Percentiles rank a stretch among this genome's conserved stretches.
Evolutionary conservation across 2,113 vertebrate genomes (phyloP).

Genomic region (Erpornis zantholeuca): DNA sequence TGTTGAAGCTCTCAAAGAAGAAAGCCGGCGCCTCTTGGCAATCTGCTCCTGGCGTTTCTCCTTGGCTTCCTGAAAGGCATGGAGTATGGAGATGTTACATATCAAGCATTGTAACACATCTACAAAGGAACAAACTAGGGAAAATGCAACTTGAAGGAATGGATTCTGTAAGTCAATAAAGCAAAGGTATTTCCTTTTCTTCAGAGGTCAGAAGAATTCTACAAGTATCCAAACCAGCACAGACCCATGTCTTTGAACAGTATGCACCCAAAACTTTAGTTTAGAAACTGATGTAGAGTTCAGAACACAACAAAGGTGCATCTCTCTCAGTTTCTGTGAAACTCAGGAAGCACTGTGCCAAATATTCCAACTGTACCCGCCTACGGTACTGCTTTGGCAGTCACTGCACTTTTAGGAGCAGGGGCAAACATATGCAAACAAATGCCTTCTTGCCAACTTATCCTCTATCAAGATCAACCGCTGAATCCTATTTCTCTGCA

Average conservation of each 20-base stretch:
- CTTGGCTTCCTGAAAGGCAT: slow-evolving; percentile 88
- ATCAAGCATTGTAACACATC: background rate
- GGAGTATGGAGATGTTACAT: accelerated
- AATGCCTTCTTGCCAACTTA: background rate
- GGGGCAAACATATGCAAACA: background rate
- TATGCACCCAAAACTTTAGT: background rate
- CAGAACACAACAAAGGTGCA: background rate
- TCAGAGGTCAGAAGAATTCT: background rate
- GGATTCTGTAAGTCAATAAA: background rate
- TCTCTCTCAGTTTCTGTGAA: background rate
- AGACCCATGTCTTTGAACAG: background rate
- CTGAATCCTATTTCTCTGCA: background rate
- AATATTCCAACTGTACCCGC: background rate
- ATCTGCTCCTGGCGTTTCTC: slow-evolving; percentile 98
- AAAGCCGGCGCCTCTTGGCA: slow-evolving; percentile 95
- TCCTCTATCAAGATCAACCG: background rate
- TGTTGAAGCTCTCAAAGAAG: slow-evolving; percentile 94
- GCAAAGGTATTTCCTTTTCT: background rate
- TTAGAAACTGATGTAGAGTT: background rate
- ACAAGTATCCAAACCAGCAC: background rate
- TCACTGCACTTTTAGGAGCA: background rate
- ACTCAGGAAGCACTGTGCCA: background rate
- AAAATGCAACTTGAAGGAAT: background rate
- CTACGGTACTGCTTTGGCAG: background rate
- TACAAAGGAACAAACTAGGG: background rate